Base-by-base conservation (phyloP, 1,140 invertebrate species). In the Drosophila lowei region DNA sequence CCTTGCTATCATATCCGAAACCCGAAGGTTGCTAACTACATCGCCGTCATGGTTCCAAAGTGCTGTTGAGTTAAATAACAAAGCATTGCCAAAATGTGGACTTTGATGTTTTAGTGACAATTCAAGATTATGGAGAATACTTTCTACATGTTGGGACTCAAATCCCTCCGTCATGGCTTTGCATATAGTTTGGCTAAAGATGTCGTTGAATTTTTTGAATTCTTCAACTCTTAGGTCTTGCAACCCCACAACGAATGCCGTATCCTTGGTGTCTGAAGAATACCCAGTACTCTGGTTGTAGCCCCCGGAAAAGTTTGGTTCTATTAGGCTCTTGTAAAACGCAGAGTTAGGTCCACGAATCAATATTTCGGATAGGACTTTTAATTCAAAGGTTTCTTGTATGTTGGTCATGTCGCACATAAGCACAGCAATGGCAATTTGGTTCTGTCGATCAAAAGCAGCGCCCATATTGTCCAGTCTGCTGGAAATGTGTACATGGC, bases 1-100 rank as follows among this genome's bases (percentile, higher is more conserved):
- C 60, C 92, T 92, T 2, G 92, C 80, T 6, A 99, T 93, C 50
- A 95, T 93, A 48, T 95, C 91, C 72, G 96, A 96, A 1, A 98
- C 94, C 90, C 95, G 94, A 47, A 99, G 90, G 43, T 93, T 93
- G 62, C 93, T 11, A 2, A 97, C 89, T 13, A 97, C 92, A 80
- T 97, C 93, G 0, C 95, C 96, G 90, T 96, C 95, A 90, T 99
- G 97, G 92, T 97, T 99, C 97, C 97, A 98, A 3, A 95, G 77
- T 0, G 96, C 93, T 48, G 95, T 94, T 1, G 98, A 79, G 73
- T 94, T 94, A 86, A 97, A 96, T 0, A 96, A 90, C 25, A 98
- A 84, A 78, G 95, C 94, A 2, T 98, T 92, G 0, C 98, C 98
- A 93, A 98, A 99, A 92, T 96, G 97, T 0, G 95, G 94, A 2